phyloP scores from a whole-genome alignment of 2,113 vertebrate species.

The Myiozetetes cayanensis region DNA sequence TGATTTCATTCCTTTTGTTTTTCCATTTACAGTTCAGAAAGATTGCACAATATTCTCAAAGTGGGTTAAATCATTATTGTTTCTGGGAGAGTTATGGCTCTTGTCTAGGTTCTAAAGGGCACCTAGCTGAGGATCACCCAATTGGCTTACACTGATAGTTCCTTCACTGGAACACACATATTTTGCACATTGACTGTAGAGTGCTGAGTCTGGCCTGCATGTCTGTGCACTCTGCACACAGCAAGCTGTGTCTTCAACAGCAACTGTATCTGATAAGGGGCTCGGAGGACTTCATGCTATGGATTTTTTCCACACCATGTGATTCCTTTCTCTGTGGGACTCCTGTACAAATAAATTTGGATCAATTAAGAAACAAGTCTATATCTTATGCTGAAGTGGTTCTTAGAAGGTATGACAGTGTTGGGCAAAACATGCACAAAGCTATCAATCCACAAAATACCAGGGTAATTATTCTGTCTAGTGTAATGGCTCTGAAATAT shows the following conservation, averaged over 20 bases:
- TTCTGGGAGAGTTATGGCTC: background rate
- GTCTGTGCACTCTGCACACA: background rate
- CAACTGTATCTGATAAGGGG: background rate
- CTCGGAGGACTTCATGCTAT: accelerated
- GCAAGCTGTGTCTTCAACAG: background rate
- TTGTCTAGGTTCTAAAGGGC: background rate
- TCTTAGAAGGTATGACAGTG: background rate
- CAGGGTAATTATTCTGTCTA: background rate
- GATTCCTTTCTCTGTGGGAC: background rate
- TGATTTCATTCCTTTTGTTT: background rate
- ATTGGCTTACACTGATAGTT: background rate
- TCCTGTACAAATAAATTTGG: background rate
- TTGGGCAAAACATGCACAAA: background rate
- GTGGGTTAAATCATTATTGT: background rate
- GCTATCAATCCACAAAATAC: background rate
- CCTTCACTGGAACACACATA: background rate
- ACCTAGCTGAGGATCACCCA: background rate
- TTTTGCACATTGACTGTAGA: background rate
- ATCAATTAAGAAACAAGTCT: background rate
- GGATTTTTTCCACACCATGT: background rate
- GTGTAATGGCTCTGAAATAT: background rate
- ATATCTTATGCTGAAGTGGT: background rate
- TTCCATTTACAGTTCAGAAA: background rate
- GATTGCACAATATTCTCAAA: background rate
- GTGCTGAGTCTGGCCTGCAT: background rate